These are phyloP conservation scores for Cirrhinus molitorella DNA, from an alignment of 2,797 vertebrate species.

Conservation along the genomic window DNA sequence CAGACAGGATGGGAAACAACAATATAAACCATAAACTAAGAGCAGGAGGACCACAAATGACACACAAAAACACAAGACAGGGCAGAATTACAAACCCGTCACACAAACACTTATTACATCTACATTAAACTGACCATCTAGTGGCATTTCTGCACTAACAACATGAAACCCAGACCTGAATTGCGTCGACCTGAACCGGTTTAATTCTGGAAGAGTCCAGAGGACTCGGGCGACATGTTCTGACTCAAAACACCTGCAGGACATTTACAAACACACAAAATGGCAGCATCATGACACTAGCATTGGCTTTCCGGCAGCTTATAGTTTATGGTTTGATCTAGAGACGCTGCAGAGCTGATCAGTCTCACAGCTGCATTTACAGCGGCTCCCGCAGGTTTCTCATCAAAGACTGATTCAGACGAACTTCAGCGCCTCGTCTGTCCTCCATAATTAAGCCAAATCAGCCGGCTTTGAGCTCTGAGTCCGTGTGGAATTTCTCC, in stretches of 20 bases:
- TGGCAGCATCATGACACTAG: background rate
- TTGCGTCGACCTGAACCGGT: conserved; percentile 73
- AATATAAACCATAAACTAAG: background rate
- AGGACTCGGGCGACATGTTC: conserved; percentile 79
- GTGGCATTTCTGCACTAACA: background rate
- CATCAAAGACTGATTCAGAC: conserved; percentile 75
- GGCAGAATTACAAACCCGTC: background rate
- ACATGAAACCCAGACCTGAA: conserved; percentile 57
- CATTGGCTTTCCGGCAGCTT: background rate
- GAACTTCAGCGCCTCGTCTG: conserved; percentile 61
- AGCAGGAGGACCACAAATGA: conserved; percentile 18
- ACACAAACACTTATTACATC: conserved; percentile 13
- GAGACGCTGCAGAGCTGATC: background rate
- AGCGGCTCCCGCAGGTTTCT: conserved; percentile 57
- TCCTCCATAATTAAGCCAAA: conserved; percentile 60
- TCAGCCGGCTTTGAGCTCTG: conserved; percentile 43
- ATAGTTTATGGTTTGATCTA: background rate
- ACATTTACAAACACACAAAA: conserved; percentile 52
- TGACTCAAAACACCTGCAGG: conserved; percentile 81
- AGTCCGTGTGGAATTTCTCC: conserved; percentile 30
- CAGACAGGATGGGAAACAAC: background rate
- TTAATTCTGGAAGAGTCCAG: conserved; percentile 84
- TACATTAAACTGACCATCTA: background rate
- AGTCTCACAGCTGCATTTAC: background rate
- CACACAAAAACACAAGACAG: conserved; percentile 52